Base-by-base conservation (phyloP, 2,888 invertebrate genomes). In the Cremastinae sp. region DNA sequence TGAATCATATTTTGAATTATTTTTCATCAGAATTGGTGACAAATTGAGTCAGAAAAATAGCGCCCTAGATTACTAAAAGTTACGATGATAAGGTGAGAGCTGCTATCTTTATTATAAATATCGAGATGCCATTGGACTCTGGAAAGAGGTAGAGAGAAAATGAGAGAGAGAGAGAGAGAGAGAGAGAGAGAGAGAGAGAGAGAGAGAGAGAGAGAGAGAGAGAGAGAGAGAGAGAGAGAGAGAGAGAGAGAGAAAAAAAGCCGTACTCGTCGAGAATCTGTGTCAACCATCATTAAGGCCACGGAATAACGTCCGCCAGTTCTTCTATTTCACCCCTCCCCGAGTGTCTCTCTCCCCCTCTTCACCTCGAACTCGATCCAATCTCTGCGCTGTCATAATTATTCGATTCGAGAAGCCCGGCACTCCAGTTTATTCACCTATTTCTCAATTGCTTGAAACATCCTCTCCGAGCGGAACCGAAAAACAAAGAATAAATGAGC, bases 221-320 rank as follows among this genome's bases (percentile, higher is more conserved):
- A n/a, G n/a, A n/a, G n/a, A 2, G 28, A 28, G 5, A 28, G 28
- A 28, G 28, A 28, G 5, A 41, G 16, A 43, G 9, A 47, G 43
- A 69, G 51, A 43, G 22, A 28, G 28, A 28, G 5, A 28, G 28
- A 2, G 28, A 5, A 28, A 5, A 28, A 28, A 79, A 70, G 62
- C 74, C 74, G 64, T 45, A 56, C 78, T 79, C 79, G 78, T 79
- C 72, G 75, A 78, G 79, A 84, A 84, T 81, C 79, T 82, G 79
- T 84, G 82, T 84, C 83, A 83, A 81, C 79, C 78, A 80, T 83
- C 81, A 80, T 84, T 82, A 84, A 71, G 72, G 66, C 53, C 75
- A 72, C 56, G 62, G 62, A 49, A 81, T 76, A 74, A 78, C 78
- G 59, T 79, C 71, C 76, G 70, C 74, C 62, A 55, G 37, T 47